Base-by-base conservation (phyloP, 2,888 invertebrate species). In the Therioaphis trifolii region DNA sequence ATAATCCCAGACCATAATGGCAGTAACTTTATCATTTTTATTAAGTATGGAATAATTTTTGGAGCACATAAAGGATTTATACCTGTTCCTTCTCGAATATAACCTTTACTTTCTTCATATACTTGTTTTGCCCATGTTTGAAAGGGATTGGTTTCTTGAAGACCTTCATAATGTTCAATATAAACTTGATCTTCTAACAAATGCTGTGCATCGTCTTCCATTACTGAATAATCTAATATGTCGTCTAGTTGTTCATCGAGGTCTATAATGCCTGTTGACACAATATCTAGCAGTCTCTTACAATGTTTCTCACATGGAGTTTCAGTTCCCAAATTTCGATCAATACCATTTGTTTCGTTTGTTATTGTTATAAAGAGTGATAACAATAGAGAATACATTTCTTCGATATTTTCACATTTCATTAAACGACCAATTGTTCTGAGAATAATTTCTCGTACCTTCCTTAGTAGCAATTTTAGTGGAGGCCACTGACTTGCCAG, bases 1-100 rank as follows among this genome's bases (percentile, higher is more conserved):
- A 58, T 58, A 18, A 58, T 58, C 14, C n/a, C 58, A 21, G 58
- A 58, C 58, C 58, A 58, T 58, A 58, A 24, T 58, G 58, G 58
- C 9, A 58, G n/a, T 21, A 21, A 58, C n/a, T 58, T 58, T n/a
- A 58, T 58, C 46, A 46, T 46, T 46, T n/a, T n/a, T n/a, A n/a
- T n/a, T n/a, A n/a, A n/a, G n/a, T n/a, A n/a, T n/a, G 35, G n/a
- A 0, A 66, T 24, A 24, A 66, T 40, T 66, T 66, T 66, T 35
- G 66, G 35, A 66, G 66, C 66, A 35, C 35, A 66, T n/a, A 66
- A 35, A 11, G 35, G 35, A 35, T 66, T 46, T 46, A 66, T 12
- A 66, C 66, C 18, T 66, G n/a, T 11, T n/a, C 11, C 66, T 40
- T 21, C 66, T 66, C 14, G 46, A 2, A 66, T 9, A 35, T 11